phyloP scores from a whole-genome alignment of 2,797 vertebrate genomes.

The Acestrorhynchus altus region DNA sequence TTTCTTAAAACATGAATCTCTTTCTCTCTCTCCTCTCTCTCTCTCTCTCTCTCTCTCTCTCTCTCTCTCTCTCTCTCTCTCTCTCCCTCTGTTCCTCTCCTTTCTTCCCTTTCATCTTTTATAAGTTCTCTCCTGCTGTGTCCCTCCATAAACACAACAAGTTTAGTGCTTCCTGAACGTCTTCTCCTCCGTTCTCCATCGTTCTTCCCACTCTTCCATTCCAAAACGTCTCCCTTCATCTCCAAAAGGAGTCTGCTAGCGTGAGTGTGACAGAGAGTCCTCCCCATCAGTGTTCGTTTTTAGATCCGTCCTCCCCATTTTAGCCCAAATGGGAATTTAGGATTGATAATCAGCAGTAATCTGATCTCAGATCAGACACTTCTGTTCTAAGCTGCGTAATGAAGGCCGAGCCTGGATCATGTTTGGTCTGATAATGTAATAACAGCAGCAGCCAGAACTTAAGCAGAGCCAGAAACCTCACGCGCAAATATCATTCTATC shows the following conservation, averaged over 20 bases:
- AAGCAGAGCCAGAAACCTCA: slow-evolving; percentile 32
- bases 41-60: not conserved
- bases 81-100: slow-evolving; percentile 7
- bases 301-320: not conserved
- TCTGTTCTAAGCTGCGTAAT: slow-evolving; percentile 40
- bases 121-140: slow-evolving; percentile 10
- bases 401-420: slow-evolving; percentile 47
- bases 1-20: not conserved
- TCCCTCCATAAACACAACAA: slow-evolving; percentile 5
- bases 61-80: not conserved
- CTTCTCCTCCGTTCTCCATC: slow-evolving; percentile 31
- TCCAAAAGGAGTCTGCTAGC: not conserved
- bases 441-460: slow-evolving; percentile 24
- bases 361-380: slow-evolving; percentile 21
- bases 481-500: slow-evolving; percentile 42
- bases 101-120: slow-evolving; percentile 13
- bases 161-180: slow-evolving; percentile 35
- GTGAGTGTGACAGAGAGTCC: not conserved
- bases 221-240: slow-evolving; percentile 2
- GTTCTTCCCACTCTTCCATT: not conserved
- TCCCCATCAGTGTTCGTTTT: not conserved
- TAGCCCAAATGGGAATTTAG: not conserved
- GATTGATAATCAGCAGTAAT: slow-evolving; percentile 18
- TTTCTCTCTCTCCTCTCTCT: not conserved
- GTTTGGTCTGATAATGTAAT: slow-evolving; percentile 57